phyloP scores from a whole-genome alignment of 2,888 invertebrate genomes.

The Coronaproctus castanopsis region DNA sequence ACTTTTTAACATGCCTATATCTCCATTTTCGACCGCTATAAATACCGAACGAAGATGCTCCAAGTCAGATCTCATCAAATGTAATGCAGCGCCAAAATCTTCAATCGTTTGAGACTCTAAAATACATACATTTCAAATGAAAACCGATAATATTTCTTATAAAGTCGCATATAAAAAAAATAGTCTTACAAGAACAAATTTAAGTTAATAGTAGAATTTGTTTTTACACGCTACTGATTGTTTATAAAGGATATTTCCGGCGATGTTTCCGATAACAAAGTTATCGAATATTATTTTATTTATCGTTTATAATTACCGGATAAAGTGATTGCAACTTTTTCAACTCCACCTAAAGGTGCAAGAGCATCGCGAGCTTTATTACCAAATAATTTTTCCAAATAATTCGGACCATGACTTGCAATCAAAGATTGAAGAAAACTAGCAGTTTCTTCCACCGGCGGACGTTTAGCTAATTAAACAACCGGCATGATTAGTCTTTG shows the following conservation, averaged over 20 bases:
- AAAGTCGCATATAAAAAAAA: too few relatives aligned
- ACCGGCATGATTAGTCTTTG: background rate
- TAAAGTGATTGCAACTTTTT: slow-evolving; percentile 84
- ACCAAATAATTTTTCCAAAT: slow-evolving; percentile 87
- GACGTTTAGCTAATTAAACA: slow-evolving; percentile 59
- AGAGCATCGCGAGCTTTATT: slow-evolving; percentile 82
- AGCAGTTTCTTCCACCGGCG: slow-evolving; percentile 89
- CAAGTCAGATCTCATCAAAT: slow-evolving; percentile 66
- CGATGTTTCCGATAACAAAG: too few relatives aligned
- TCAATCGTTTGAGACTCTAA: slow-evolving; percentile 87
- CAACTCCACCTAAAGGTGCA: slow-evolving; percentile 78
- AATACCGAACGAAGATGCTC: slow-evolving; percentile 85
- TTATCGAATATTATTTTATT: too few relatives aligned
- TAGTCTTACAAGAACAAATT: background rate
- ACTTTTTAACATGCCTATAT: slow-evolving; percentile 79
- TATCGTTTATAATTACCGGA: slow-evolving; percentile 41
- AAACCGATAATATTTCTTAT: too few relatives aligned
- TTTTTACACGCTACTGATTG: background rate
- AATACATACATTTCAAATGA: too few relatives aligned
- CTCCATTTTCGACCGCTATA: slow-evolving; percentile 88
- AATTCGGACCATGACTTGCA: slow-evolving; percentile 88
- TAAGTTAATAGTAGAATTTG: background rate
- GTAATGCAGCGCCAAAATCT: slow-evolving; percentile 74
- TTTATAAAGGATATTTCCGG: background rate
- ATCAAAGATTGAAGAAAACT: slow-evolving; percentile 83